A percentile compares a stretch with the other conserved stretches of the same genome.
These are phyloP conservation scores for Mycteria americana DNA, from an alignment of 2,797 vertebrate genomes.

Conservation along the genomic window DNA sequence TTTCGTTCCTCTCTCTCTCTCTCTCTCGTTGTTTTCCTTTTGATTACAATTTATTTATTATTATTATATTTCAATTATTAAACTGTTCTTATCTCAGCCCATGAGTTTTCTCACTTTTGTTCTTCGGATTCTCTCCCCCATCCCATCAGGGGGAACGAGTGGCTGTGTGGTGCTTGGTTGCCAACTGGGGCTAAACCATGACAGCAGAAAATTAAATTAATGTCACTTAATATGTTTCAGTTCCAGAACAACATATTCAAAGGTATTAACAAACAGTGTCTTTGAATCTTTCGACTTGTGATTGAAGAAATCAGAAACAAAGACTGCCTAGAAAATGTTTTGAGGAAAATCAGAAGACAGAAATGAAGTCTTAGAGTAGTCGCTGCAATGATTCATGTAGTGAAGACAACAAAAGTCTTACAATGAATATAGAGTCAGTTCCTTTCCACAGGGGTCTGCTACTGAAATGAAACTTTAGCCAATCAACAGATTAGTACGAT, in stretches of 20 bases:
- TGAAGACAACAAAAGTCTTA: neutral
- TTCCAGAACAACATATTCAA: neutral
- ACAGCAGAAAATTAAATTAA: neutral
- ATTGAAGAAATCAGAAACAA: neutral
- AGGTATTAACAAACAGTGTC: neutral
- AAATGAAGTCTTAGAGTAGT: neutral
- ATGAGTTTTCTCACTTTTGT: no score
- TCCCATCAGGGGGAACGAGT: no score
- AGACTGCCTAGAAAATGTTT: neutral
- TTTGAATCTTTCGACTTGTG: neutral
- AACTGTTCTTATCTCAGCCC: no score
- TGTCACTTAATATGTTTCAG: neutral
- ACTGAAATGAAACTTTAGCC: neutral
- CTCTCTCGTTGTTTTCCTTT: no score
- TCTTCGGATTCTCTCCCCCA: no score
- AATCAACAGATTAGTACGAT: neutral
- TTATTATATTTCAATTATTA: no score
- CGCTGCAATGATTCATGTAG: neutral
- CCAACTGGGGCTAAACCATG: no score
- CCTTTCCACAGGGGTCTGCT: neutral
- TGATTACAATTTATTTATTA: no score
- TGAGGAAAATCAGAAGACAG: neutral
- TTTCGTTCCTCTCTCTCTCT: no score
- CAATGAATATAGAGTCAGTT: neutral
- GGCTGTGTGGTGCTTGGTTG: no score